Evolutionary conservation across 2,113 vertebrate genomes (phyloP).

Genomic region (Antechinus stuartii): DNA sequence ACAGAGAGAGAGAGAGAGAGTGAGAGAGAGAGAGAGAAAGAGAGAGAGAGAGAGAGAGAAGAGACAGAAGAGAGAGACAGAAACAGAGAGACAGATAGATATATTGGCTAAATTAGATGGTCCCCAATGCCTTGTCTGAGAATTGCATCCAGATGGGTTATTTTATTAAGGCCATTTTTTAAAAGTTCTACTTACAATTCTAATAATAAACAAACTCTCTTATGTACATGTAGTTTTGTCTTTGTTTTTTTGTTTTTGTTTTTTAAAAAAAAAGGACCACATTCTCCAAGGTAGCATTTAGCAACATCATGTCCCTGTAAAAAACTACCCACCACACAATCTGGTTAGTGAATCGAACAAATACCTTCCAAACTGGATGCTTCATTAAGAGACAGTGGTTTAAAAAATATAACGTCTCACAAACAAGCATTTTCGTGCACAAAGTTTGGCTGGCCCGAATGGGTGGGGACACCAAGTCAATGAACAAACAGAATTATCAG

Average conservation of each 20-base stretch:
- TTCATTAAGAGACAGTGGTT: conserved; percentile 20
- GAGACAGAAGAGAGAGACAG: no score
- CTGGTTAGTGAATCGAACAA: conserved; percentile 4
- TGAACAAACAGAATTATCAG: conserved; percentile 26
- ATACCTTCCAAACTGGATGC: conserved; percentile 9
- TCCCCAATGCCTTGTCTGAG: conserved; percentile 44
- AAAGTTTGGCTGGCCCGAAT: accelerated
- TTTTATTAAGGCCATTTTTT: conserved; percentile 83
- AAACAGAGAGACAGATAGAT: not conserved
- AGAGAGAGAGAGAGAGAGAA: not conserved
- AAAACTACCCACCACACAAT: not conserved
- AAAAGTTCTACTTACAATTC: conserved; percentile 76
- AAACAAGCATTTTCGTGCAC: conserved; percentile 23
- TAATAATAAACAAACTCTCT: conserved; percentile 69
- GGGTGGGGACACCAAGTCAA: accelerated
- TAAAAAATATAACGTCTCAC: conserved; percentile 8
- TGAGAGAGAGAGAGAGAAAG: no score
- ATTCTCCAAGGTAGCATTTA: conserved; percentile 20
- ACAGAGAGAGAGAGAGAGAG: not conserved
- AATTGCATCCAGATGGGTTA: conserved; percentile 58
- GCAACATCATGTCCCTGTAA: conserved; percentile 3
- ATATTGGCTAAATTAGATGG: not conserved
- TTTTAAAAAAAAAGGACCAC: conserved; percentile 25
- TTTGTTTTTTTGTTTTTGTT: conserved; percentile 3
- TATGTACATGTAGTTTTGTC: conserved; percentile 67